These are phyloP conservation scores for Zygaena filipendulae DNA, from an alignment of 2,888 invertebrate species.

Conservation along the genomic window DNA sequence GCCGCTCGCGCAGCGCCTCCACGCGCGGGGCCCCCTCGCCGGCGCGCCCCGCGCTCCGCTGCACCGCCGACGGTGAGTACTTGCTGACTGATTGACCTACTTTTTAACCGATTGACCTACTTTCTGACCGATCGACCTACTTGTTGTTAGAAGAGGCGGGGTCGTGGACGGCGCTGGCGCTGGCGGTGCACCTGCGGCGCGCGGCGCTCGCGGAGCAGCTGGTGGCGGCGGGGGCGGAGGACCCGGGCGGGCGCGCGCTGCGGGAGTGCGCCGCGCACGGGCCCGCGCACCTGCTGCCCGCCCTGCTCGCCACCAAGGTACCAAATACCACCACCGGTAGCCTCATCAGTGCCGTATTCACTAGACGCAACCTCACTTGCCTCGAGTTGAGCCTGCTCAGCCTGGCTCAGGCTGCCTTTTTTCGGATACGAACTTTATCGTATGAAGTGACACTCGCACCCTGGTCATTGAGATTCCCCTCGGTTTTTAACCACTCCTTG, in stretches of 20 bases:
- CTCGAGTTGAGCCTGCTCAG: too few relatives aligned
- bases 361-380: too few relatives aligned
- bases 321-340: too few relatives aligned
- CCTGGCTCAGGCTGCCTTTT: too few relatives aligned
- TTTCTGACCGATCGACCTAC: too few relatives aligned
- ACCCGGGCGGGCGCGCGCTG: conserved; percentile 87
- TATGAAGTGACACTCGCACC: too few relatives aligned
- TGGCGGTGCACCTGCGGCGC: conserved; percentile 50
- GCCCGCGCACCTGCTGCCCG: conserved; percentile 76
- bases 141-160: conserved; percentile 36
- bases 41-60: conserved; percentile 18
- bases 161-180: conserved; percentile 55
- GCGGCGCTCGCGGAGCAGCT: conserved; percentile 81
- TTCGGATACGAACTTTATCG: too few relatives aligned
- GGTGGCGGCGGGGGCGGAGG: conserved; percentile 84
- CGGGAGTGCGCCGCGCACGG: conserved; percentile 77
- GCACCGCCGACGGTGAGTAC: conserved; percentile 26
- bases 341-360: too few relatives aligned
- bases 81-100: too few relatives aligned
- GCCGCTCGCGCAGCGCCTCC: conserved; percentile 27
- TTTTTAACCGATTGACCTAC: too few relatives aligned
- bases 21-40: conserved; percentile 23
- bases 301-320: conserved; percentile 85
- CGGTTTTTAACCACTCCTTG: too few relatives aligned
- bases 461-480: too few relatives aligned